These are phyloP conservation scores for Cyprinodon tularosa DNA, from an alignment of 2,113 vertebrate genomes.

Conservation along the genomic window DNA sequence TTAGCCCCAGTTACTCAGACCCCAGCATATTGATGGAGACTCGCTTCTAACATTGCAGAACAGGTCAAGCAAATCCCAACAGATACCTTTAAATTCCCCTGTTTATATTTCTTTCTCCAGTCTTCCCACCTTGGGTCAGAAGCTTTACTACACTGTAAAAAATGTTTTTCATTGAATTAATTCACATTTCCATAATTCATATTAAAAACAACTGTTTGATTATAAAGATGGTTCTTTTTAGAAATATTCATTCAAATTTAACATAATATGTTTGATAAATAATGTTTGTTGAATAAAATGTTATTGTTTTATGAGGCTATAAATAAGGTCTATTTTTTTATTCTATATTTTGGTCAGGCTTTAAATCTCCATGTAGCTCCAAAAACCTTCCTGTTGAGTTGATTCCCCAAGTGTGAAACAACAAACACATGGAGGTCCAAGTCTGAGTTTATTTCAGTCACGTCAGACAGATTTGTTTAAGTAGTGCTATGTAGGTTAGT, in stretches of 20 bases:
- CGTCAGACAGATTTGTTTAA: slow-evolving; percentile 54
- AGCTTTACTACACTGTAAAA: neutral
- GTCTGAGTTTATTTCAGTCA: neutral
- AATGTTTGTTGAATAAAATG: too few species aligned
- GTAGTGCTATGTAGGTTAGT: slow-evolving; percentile 42
- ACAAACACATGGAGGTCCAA: neutral
- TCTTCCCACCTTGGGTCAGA: neutral
- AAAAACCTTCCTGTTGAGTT: neutral
- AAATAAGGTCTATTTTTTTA: too few species aligned
- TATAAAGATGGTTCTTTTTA: neutral
- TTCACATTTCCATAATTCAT: neutral
- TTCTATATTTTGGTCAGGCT: too few species aligned
- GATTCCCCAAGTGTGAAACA: neutral
- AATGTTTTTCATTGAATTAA: neutral
- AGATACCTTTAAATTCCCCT: neutral
- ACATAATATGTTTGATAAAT: too few species aligned
- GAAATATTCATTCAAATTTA: neutral
- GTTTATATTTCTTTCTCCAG: neutral
- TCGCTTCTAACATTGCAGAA: too few species aligned
- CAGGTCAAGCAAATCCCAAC: neutral
- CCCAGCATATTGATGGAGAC: neutral
- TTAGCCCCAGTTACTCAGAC: neutral
- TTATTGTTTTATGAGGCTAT: too few species aligned
- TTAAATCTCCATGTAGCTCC: neutral
- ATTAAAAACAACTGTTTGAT: neutral